Evolutionary conservation across 2,113 vertebrate species (phyloP), one percentile per base, ranked within the genome.

Genomic region (Tachycineta bicolor): DNA sequence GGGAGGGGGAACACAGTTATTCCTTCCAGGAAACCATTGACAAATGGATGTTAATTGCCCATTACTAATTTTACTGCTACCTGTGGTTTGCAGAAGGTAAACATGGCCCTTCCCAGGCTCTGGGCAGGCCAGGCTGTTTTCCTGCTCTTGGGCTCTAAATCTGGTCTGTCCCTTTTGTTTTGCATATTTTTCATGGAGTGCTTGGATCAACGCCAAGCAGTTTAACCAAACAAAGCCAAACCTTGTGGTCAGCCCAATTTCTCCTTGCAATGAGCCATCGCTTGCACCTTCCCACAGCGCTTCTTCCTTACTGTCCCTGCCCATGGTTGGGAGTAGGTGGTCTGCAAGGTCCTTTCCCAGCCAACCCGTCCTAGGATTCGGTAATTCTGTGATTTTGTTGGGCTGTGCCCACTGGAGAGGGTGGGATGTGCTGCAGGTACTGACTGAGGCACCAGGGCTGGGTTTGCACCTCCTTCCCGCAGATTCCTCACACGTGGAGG

Each of bases 51-150:
- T 65, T 97, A 96, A 96, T 97, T 97, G 74, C 93, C 52, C 88
- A 96, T 93, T 95, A 68, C 94, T 94, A 96, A 96, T 97, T 96
- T 97, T 96, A 74, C 82, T 52, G 60, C 92, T 95, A 93, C 89
- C 93, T 90, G 96, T 96, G 96, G 97, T 96, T 93, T 97, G 85
- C 76, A 70, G 14, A 94, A 95, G 92, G 94, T 94, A 96, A 96
- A 97, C 89, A 96, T 0, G 3, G 65, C 73, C 60, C 65, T 93
- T 87, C 83, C 62, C 37, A 9, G 86, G 76, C 41, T 62, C 76
- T 56, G 76, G 4, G 24, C 16, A 13, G 0, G 18, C 39, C 68
- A 33, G 83, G 64, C 92, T 94, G 84, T 83, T 96, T 93, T 93
- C 37, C 71, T 85, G 85, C 90, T 93, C 83, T n/a, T 47, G 44